Percentiles rank a stretch among this genome's conserved stretches.
Conservation (phyloP, 2,888 invertebrate species). For the Capitulum mitella region DNA sequence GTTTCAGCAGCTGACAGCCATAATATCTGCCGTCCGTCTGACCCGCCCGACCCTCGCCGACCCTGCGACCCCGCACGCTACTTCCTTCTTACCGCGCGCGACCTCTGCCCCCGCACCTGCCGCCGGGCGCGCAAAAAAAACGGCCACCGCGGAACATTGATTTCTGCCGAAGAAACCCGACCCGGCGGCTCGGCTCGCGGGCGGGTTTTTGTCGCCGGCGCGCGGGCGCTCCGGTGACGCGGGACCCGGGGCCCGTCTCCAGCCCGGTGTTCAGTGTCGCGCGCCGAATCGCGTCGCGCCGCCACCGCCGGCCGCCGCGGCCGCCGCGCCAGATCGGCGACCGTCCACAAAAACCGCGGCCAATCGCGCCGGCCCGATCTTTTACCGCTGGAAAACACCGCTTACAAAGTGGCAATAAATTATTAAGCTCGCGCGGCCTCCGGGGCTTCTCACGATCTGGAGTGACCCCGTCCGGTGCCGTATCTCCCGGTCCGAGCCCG, state of each 20-base stretch:
- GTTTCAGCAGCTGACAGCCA: not conserved
- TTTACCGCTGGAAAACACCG: not conserved
- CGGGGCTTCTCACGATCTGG: not conserved
- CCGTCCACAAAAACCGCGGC: not conserved
- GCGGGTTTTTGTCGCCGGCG: not conserved
- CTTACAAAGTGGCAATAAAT: constrained; percentile 13
- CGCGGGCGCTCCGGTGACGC: not conserved
- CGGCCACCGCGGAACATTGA: not conserved
- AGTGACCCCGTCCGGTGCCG: not conserved
- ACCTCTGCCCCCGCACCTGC: not conserved
- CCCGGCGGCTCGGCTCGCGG: not conserved
- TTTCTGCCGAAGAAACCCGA: not conserved
- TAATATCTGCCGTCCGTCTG: not conserved
- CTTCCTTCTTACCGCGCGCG: not conserved
- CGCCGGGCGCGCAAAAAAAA: not conserved
- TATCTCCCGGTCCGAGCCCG: not conserved
- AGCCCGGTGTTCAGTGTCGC: not conserved
- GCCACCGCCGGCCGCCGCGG: not conserved
- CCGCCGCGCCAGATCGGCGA: not conserved
- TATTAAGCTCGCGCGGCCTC: not conserved
- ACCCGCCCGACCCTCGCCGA: not conserved
- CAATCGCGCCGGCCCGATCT: not conserved
- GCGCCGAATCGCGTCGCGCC: not conserved
- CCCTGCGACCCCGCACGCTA: not conserved
- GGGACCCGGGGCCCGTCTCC: not conserved